Conservation (phyloP, 2,888 invertebrate genomes). For the Drosophila subquinaria region DNA sequence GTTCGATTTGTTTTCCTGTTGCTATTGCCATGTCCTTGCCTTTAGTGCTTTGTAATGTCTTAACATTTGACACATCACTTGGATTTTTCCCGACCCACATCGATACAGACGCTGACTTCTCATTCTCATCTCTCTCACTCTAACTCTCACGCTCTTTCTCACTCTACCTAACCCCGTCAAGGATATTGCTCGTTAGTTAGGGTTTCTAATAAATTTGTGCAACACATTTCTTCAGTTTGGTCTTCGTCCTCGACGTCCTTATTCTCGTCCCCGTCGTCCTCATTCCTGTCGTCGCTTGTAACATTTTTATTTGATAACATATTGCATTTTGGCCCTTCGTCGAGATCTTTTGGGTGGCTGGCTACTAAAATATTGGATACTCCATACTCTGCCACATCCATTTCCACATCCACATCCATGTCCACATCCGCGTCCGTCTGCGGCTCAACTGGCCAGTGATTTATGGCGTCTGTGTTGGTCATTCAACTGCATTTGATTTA, state of each 20-base stretch:
- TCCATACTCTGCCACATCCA: constrained; percentile 29
- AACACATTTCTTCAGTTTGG: constrained; percentile 73
- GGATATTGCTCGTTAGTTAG: constrained; percentile 83
- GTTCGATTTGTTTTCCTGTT: constrained; percentile 83
- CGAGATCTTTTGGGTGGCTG: constrained; percentile 54
- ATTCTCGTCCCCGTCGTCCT: constrained; percentile 7
- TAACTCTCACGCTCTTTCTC: neutral
- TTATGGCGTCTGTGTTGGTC: constrained; percentile 82
- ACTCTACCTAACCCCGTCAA: constrained; percentile 34
- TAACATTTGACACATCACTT: constrained; percentile 85
- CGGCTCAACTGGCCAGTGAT: constrained; percentile 77
- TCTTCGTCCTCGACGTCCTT: neutral
- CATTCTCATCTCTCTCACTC: neutral
- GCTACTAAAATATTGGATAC: constrained; percentile 72
- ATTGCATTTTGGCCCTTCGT: constrained; percentile 74
- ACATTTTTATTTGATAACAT: constrained; percentile 83
- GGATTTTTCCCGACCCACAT: constrained; percentile 66
- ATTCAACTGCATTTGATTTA: constrained; percentile 83
- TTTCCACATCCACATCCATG: constrained; percentile 22
- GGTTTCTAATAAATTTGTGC: constrained; percentile 82
- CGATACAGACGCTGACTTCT: constrained; percentile 35
- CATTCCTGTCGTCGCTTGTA: constrained; percentile 76
- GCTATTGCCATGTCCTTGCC: constrained; percentile 69
- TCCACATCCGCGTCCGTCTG: constrained; percentile 51
- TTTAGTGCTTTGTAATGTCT: constrained; percentile 84